Percentiles rank a stretch among this genome's conserved stretches.
Conservation (phyloP, 2,888 invertebrate species). For the Mesoligia furuncula region DNA sequence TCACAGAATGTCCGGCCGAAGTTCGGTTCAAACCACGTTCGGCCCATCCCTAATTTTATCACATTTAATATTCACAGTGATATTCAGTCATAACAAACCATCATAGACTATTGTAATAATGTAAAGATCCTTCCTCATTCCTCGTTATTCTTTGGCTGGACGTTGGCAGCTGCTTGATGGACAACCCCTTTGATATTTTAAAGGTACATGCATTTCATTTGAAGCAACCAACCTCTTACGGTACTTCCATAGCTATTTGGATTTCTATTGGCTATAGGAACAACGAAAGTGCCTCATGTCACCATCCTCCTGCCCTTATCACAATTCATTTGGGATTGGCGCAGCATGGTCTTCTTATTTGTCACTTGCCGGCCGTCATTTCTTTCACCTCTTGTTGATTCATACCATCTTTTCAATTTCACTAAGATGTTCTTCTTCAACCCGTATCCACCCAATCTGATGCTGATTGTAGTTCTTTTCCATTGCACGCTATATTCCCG, state of each 20-base stretch:
- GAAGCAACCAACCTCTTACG: background rate
- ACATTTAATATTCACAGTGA: constrained; percentile 11
- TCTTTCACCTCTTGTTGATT: background rate
- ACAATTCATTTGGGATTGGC: background rate
- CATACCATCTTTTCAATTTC: background rate
- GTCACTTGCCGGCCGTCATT: background rate
- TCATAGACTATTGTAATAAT: background rate
- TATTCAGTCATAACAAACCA: background rate
- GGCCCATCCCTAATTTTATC: background rate
- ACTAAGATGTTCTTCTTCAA: background rate
- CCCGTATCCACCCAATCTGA: background rate
- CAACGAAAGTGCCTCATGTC: background rate
- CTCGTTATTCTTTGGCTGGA: background rate
- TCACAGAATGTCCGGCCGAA: background rate
- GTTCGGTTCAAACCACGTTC: background rate
- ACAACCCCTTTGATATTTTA: background rate
- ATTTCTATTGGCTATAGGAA: background rate
- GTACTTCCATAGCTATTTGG: background rate
- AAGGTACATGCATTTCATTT: constrained; percentile 3
- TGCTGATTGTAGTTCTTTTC: background rate
- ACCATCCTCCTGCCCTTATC: background rate
- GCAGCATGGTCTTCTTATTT: background rate
- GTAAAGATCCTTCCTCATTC: background rate
- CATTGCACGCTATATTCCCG: background rate
- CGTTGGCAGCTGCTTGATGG: background rate